Conservation (phyloP, 2,888 invertebrate genomes). For the Eupithecia insigniata region DNA sequence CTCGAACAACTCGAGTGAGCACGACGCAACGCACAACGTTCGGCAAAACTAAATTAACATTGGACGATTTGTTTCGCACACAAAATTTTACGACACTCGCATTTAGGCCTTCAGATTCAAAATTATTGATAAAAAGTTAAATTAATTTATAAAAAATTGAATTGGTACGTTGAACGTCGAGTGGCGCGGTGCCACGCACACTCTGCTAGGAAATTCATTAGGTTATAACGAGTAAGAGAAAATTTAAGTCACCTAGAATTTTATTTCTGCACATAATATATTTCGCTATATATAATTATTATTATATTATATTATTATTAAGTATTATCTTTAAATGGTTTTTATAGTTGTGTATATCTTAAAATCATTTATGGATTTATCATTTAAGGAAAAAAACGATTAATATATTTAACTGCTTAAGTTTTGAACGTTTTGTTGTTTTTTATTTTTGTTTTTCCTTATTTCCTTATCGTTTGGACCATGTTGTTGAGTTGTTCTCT, state of each 20-base stretch:
- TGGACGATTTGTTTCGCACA: conserved; percentile 82
- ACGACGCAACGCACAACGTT: conserved; percentile 67
- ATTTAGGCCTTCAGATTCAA: conserved; percentile 88
- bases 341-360: conserved; percentile 85
- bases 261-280: conserved; percentile 85
- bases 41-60: conserved; percentile 70
- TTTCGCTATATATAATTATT: conserved; percentile 85
- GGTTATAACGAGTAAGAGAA: conserved; percentile 81
- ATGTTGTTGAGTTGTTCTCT: conserved; percentile 61
- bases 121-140: conserved; percentile 83
- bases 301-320: conserved; percentile 84
- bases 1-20: conserved; percentile 97
- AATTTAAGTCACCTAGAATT: conserved; percentile 85
- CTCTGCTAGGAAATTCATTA: conserved; percentile 83
- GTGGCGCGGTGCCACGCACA: conserved; percentile 65
- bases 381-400: conserved; percentile 82
- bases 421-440: conserved; percentile 81
- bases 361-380: conserved; percentile 84
- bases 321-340: conserved; percentile 84
- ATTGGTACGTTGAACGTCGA: conserved; percentile 79
- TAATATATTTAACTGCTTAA: conserved; percentile 84
- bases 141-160: conserved; percentile 77
- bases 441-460: conserved; percentile 72
- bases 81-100: conserved; percentile 87
- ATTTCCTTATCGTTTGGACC: conserved; percentile 69